phyloP scores from a whole-genome alignment of 2,113 vertebrate species.

The Accipiter virgatus region DNA sequence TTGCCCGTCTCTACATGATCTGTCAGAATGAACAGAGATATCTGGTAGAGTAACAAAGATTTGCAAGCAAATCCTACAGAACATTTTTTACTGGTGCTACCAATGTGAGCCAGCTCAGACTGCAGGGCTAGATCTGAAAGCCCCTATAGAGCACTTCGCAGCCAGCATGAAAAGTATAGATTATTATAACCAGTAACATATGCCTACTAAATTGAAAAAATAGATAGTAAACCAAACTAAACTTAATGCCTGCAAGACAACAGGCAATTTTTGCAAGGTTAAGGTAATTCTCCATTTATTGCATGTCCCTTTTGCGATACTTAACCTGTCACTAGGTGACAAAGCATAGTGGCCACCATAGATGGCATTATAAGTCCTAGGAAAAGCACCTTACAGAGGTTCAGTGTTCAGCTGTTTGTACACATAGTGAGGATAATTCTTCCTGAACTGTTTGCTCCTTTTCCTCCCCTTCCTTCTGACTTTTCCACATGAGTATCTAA shows the following conservation, averaged over 20 bases:
- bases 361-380: background rate
- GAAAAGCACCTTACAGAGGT: background rate
- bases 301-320: background rate
- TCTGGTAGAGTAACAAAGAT: background rate
- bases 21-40: background rate
- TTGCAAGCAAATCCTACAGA: background rate
- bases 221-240: background rate
- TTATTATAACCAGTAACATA: background rate
- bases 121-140: background rate
- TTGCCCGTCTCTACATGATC: fast-evolving
- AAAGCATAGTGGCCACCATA: fast-evolving
- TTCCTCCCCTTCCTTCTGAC: background rate
- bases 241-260: background rate
- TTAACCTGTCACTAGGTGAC: background rate
- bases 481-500: background rate
- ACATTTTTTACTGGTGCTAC: background rate
- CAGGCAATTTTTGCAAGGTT: background rate
- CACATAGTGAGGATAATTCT: background rate
- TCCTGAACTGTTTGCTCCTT: background rate
- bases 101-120: background rate
- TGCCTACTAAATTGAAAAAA: background rate
- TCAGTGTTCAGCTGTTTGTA: background rate
- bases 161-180: background rate
- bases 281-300: background rate
- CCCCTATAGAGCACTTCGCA: background rate